Evolutionary conservation across 2,113 vertebrate species (phyloP).

Genomic region (Capreolus pygargus): DNA sequence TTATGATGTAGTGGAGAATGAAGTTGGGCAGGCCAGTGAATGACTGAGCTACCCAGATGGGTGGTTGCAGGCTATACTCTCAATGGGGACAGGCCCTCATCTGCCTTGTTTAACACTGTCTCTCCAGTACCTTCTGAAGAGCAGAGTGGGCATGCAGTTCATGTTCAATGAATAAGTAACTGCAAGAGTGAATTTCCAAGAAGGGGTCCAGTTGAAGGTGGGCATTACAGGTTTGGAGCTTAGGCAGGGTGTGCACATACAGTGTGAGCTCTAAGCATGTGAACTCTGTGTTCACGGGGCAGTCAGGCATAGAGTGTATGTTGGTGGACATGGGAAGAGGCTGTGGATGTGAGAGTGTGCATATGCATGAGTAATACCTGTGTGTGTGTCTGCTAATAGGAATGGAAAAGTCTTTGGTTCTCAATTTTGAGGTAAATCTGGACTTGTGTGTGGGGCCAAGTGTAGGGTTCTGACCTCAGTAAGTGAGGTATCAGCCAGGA

Average conservation of each 20-base stretch:
- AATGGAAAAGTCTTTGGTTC: not conserved
- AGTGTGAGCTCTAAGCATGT: accelerated
- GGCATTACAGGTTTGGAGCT: not conserved
- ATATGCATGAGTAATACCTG: not conserved
- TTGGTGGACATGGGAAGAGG: not conserved
- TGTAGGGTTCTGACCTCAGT: not conserved
- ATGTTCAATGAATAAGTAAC: not conserved
- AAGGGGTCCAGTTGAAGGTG: not conserved
- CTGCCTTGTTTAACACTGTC: not conserved
- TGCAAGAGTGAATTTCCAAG: not conserved
- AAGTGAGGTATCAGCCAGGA: not conserved
- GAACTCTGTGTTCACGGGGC: not conserved
- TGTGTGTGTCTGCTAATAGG: not conserved
- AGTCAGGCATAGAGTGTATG: not conserved
- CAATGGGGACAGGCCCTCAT: not conserved
- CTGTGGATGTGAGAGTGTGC: not conserved
- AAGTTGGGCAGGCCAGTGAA: not conserved
- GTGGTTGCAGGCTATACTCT: not conserved
- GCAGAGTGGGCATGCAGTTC: not conserved
- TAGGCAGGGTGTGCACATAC: not conserved
- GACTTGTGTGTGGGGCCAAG: not conserved
- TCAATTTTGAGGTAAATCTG: not conserved
- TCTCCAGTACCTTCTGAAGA: not conserved
- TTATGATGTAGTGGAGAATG: not conserved
- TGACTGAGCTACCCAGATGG: not conserved